These are phyloP conservation scores for Holcopasites calliopsidis DNA, from an alignment of 1,140 invertebrate species.

Conservation along the genomic window DNA sequence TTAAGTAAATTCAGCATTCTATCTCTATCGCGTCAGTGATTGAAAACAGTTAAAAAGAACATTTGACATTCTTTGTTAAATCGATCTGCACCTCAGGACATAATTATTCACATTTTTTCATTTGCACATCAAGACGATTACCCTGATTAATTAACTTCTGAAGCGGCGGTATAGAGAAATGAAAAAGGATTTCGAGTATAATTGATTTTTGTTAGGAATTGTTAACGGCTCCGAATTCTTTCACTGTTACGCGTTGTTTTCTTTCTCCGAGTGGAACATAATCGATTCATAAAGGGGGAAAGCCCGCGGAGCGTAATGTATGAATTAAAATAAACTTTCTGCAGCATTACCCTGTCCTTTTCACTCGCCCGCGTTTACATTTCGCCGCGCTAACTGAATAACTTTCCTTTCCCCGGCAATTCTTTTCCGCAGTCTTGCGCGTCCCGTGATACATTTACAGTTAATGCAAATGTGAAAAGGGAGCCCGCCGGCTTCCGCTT, in stretches of 20 bases:
- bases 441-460: conserved; percentile 45
- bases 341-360: conserved; percentile 21
- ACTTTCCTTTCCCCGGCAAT: conserved; percentile 36
- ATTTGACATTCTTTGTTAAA: no score
- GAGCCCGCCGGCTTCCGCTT: conserved; percentile 35
- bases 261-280: not conserved
- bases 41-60: no score
- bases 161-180: no score
- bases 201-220: not conserved
- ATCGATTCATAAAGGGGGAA: not conserved
- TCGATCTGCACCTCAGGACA: no score
- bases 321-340: conserved; percentile 52
- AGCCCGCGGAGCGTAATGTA: not conserved
- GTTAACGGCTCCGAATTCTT: not conserved
- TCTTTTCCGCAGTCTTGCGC: conserved; percentile 40
- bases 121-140: no score
- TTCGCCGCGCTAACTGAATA: conserved; percentile 42
- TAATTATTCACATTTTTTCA: no score
- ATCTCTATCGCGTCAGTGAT: no score
- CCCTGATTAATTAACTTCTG: no score
- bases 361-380: conserved; percentile 20
- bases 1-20: no score
- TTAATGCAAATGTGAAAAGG: conserved; percentile 55
- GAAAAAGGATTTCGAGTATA: no score
- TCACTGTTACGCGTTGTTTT: not conserved